Evolutionary conservation across 2,888 invertebrate genomes (phyloP).

Genomic region (Catocala sponsa): DNA sequence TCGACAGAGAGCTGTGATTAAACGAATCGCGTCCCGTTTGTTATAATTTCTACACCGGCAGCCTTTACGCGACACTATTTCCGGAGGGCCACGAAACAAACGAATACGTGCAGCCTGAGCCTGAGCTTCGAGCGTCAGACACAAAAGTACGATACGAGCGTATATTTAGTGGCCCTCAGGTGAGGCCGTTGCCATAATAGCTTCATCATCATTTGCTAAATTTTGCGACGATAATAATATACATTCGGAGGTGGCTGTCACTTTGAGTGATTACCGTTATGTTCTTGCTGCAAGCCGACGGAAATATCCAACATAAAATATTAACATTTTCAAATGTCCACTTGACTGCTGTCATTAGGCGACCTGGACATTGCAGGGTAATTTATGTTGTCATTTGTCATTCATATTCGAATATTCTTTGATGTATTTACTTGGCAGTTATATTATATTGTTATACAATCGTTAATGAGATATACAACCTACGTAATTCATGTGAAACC

Average conservation of each 20-base stretch:
- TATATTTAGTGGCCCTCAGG: too few relatives aligned
- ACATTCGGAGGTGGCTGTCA: conserved; percentile 11
- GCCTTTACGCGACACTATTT: conserved; percentile 18
- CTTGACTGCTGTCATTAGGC: conserved; percentile 1
- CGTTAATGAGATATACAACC: too few relatives aligned
- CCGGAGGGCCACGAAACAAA: too few relatives aligned
- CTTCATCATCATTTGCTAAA: conserved; percentile 25
- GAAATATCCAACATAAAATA: conserved; percentile 2
- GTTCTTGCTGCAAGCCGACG: not conserved
- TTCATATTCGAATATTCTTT: too few relatives aligned
- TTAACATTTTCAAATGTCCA: not conserved
- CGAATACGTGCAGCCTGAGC: too few relatives aligned
- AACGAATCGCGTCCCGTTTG: conserved; percentile 33
- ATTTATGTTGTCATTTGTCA: too few relatives aligned
- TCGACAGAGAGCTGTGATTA: conserved; percentile 16
- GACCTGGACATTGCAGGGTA: too few relatives aligned
- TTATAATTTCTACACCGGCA: conserved; percentile 23
- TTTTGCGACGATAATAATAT: conserved; percentile 9
- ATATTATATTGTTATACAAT: too few relatives aligned
- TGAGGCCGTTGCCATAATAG: conserved; percentile 19
- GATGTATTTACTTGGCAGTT: too few relatives aligned
- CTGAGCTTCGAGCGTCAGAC: too few relatives aligned
- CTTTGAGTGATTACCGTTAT: conserved; percentile 11
- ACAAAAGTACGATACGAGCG: too few relatives aligned
- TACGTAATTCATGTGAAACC: too few relatives aligned